Percentiles rank a stretch among this genome's conserved stretches.
Conservation (phyloP, 2,888 invertebrate species). For the Nemoura dubitans region DNA sequence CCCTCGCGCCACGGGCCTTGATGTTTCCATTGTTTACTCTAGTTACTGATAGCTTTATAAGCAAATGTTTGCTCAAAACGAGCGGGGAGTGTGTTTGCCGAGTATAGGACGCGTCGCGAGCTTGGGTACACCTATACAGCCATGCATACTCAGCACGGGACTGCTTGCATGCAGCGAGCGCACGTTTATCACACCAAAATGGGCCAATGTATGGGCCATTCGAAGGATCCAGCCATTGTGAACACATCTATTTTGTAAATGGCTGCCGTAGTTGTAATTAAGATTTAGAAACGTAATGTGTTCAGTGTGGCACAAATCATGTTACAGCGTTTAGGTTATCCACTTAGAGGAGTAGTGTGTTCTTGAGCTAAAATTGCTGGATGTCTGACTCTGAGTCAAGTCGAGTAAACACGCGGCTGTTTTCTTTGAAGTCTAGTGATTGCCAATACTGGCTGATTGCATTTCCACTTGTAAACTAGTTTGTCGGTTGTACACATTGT, state of each 20-base stretch:
- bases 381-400: not conserved
- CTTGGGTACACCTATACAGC: not conserved
- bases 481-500: too few relatives aligned
- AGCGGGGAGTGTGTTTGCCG: not conserved
- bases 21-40: not conserved
- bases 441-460: not conserved
- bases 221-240: not conserved
- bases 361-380: not conserved
- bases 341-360: not conserved
- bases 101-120: not conserved
- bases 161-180: not conserved
- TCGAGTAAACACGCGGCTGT: not conserved
- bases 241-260: not conserved
- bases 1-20: not conserved
- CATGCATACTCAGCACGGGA: not conserved
- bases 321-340: not conserved
- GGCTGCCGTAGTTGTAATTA: not conserved
- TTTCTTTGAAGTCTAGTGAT: not conserved
- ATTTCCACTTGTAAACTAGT: not conserved
- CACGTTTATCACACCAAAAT: not conserved
- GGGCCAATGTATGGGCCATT: not conserved
- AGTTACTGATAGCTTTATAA: conserved; percentile 19
- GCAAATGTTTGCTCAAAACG: conserved; percentile 14
- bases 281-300: not conserved
- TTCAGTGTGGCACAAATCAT: not conserved